phyloP scores from a whole-genome alignment of 37 sponge, comb jelly and placozoan species.

The Halichondria panicea region DNA sequence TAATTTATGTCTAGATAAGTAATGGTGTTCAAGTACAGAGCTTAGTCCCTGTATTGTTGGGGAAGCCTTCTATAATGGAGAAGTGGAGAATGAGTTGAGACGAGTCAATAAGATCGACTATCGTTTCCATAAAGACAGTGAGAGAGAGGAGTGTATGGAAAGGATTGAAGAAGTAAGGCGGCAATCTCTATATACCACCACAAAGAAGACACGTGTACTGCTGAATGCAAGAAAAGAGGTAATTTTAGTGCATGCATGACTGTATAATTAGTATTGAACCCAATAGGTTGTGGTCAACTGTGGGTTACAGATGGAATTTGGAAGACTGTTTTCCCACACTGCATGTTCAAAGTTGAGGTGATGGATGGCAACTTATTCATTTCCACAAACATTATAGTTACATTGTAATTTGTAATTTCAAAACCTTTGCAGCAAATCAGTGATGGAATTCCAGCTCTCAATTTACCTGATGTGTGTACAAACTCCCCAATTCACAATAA shows the following conservation, averaged over 20 bases:
- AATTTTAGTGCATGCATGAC: no score
- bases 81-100: conserved; percentile 30
- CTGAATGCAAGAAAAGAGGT: conserved; percentile 39
- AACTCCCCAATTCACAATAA: conserved; percentile 18
- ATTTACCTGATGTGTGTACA: conserved; percentile 45
- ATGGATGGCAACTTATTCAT: no score
- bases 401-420: neutral
- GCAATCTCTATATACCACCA: conserved; percentile 21
- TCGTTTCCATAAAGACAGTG: conserved; percentile 17
- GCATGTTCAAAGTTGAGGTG: conserved; percentile 53
- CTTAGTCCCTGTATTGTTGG: conserved; percentile 15
- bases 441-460: conserved; percentile 28
- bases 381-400: neutral
- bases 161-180: conserved; percentile 9
- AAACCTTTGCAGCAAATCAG: conserved; percentile 19
- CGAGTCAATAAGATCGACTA: conserved; percentile 3
- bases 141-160: conserved; percentile 19
- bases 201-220: conserved; percentile 5
- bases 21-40: no score
- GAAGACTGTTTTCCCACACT: conserved; percentile 52
- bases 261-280: neutral
- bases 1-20: no score
- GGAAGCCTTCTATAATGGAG: conserved; percentile 29
- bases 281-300: conserved; percentile 48
- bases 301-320: conserved; percentile 69